phyloP scores from a whole-genome alignment of 2,888 invertebrate genomes.

The Stomorhina lunata region DNA sequence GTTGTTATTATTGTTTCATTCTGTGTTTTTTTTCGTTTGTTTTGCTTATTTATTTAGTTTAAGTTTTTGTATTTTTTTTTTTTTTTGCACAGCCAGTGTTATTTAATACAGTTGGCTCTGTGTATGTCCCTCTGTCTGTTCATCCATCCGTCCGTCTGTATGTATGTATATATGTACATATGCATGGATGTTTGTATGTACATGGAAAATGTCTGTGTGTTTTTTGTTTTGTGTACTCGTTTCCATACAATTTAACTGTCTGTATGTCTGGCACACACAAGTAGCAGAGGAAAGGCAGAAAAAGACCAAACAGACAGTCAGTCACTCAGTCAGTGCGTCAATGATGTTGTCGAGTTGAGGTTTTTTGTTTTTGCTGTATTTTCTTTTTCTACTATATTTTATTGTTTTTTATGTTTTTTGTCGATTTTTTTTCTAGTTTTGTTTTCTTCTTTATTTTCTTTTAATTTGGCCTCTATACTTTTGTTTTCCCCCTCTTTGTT shows the following conservation, averaged over 20 bases:
- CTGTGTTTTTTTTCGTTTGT: not conserved
- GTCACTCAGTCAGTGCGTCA: too few relatives aligned
- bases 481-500: not conserved
- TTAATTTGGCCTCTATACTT: conserved; percentile 45
- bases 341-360: not conserved
- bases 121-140: too few relatives aligned
- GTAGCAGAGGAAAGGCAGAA: too few relatives aligned
- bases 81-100: conserved; percentile 46
- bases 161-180: too few relatives aligned
- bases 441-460: conserved; percentile 1
- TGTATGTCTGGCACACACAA: conserved; percentile 46
- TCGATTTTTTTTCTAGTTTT: conserved; percentile 18
- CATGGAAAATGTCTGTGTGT: conserved; percentile 21
- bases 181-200: not conserved
- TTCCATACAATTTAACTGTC: conserved; percentile 54
- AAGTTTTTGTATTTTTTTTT: conserved; percentile 9
- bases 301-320: too few relatives aligned
- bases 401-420: not conserved
- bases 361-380: not conserved
- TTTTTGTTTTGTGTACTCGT: conserved; percentile 45
- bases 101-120: conserved; percentile 46
- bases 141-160: too few relatives aligned
- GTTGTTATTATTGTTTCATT: not conserved
- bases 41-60: not conserved
- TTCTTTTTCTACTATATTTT: too few relatives aligned